These are phyloP conservation scores for Heteropelma amictum DNA, from an alignment of 2,888 invertebrate species.

Conservation along the genomic window DNA sequence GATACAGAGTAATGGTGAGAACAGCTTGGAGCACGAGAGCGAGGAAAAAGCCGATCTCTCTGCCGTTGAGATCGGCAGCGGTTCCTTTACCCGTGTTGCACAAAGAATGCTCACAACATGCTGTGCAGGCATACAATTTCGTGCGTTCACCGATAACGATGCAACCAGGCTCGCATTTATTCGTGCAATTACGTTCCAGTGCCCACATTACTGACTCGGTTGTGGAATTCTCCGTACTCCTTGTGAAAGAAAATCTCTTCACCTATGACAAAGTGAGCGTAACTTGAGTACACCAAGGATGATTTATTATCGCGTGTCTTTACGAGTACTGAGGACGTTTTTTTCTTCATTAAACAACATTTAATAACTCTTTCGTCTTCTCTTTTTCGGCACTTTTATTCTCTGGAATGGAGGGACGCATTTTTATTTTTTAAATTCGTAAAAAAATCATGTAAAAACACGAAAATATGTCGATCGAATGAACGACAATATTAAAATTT, in stretches of 20 bases:
- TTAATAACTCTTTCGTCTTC: too few species aligned
- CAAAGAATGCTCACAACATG: conserved; percentile 88
- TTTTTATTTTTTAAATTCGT: too few species aligned
- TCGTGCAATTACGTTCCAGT: conserved; percentile 89
- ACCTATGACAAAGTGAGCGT: conserved; percentile 83
- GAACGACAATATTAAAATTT: too few species aligned
- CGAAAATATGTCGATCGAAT: too few species aligned
- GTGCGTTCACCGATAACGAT: conserved; percentile 94
- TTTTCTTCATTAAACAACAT: too few species aligned
- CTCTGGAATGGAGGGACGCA: too few species aligned
- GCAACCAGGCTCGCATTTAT: conserved; percentile 91
- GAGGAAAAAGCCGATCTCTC: conserved; percentile 68
- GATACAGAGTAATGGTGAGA: conserved; percentile 71
- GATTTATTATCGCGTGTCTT: not conserved
- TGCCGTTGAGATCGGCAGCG: conserved; percentile 66
- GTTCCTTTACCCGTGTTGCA: conserved; percentile 87
- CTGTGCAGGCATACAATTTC: conserved; percentile 91
- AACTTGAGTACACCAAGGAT: not conserved
- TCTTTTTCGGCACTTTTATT: too few species aligned
- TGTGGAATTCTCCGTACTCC: conserved; percentile 88
- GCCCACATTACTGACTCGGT: conserved; percentile 89
- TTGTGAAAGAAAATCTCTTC: conserved; percentile 90
- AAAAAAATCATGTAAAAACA: too few species aligned
- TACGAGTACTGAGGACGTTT: not conserved
- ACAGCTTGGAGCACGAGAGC: conserved; percentile 70